Percentiles rank a stretch among this genome's conserved stretches.
Conservation (phyloP, 2,888 invertebrate genomes). For the Periphyllus acericola region DNA sequence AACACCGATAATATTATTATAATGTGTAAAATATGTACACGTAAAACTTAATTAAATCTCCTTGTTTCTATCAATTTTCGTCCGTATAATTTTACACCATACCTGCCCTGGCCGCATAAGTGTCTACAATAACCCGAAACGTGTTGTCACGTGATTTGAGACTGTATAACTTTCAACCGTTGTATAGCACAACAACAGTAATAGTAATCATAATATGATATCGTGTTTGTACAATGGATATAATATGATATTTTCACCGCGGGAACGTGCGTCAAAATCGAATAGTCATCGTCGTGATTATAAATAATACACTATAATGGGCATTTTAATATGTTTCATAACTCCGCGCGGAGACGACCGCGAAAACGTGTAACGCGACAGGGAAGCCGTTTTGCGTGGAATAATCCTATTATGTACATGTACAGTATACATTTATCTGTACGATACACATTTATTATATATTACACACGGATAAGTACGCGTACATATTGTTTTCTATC, state of each 20-base stretch:
- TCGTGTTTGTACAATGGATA: not conserved
- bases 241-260: not conserved
- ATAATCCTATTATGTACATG: not conserved
- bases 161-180: not conserved
- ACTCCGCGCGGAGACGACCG: not conserved
- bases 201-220: not conserved
- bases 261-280: not conserved
- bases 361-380: not conserved
- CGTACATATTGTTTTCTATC: constrained; percentile 2
- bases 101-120: too few species aligned
- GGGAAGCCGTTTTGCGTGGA: not conserved
- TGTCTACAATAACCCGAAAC: not conserved
- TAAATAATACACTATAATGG: not conserved
- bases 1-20: not conserved
- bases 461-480: not conserved
- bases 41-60: not conserved
- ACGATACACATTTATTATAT: not conserved
- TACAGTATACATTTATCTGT: not conserved
- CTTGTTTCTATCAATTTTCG: not conserved
- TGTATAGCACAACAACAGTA: not conserved
- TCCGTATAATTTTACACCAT: not conserved
- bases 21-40: not conserved
- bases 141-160: not conserved
- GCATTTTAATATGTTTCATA: not conserved
- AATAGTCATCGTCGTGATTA: not conserved